phyloP scores from a whole-genome alignment of 2,888 invertebrate genomes.

The Eupithecia vulgata region DNA sequence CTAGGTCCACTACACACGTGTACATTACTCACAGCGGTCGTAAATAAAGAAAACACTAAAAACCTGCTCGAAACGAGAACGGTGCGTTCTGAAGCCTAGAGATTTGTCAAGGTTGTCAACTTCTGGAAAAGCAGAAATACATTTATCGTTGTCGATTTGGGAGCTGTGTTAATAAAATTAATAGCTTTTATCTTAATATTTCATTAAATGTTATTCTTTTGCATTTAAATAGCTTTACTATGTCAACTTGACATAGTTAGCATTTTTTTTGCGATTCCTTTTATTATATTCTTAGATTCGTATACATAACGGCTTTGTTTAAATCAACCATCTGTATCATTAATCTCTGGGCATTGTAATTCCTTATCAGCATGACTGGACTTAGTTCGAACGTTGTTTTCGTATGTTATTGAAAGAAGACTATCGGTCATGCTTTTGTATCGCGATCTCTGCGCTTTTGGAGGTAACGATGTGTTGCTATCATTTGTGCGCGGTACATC shows the following conservation, averaged over 20 bases:
- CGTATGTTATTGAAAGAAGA: slow-evolving; percentile 77
- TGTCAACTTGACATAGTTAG: not conserved
- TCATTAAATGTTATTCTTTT: not conserved
- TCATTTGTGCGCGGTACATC: slow-evolving; percentile 65
- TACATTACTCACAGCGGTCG: slow-evolving; percentile 50
- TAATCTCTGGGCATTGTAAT: slow-evolving; percentile 42
- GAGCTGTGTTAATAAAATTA: slow-evolving; percentile 49
- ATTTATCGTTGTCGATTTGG: slow-evolving; percentile 51
- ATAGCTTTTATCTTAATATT: slow-evolving; percentile 42
- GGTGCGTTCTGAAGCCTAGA: slow-evolving; percentile 44
- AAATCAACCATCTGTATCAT: slow-evolving; percentile 32
- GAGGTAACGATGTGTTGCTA: slow-evolving; percentile 53
- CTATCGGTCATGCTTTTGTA: slow-evolving; percentile 82
- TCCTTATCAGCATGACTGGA: slow-evolving; percentile 67
- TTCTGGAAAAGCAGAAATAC: slow-evolving; percentile 50
- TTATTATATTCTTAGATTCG: not conserved
- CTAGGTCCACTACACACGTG: slow-evolving; percentile 48
- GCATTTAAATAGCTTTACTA: not conserved
- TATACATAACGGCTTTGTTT: slow-evolving; percentile 15
- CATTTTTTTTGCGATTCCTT: not conserved
- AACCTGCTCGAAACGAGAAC: slow-evolving; percentile 48
- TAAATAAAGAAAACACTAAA: slow-evolving; percentile 45
- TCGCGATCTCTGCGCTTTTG: slow-evolving; percentile 71
- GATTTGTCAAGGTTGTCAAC: slow-evolving; percentile 50
- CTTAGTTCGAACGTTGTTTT: slow-evolving; percentile 77